Percentiles rank a stretch among this genome's conserved stretches.
Conservation (phyloP, 2,888 invertebrate species). For the Sympetrum striolatum region DNA sequence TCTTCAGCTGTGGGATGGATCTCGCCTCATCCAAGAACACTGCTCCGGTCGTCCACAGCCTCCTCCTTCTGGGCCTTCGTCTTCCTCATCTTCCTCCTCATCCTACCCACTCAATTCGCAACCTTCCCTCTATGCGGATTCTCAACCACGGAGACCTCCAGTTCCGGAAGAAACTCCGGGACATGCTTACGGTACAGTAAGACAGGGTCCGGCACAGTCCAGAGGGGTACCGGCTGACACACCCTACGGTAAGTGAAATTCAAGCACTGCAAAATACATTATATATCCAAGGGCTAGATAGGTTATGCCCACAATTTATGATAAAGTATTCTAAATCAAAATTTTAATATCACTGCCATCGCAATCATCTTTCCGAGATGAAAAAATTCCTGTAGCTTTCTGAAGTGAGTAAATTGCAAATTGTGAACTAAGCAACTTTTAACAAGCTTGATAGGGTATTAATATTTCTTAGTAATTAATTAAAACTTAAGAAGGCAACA, state of each 20-base stretch:
- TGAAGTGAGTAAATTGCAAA: too few relatives aligned
- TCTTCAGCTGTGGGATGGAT: slow-evolving; percentile 75
- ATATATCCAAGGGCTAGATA: too few relatives aligned
- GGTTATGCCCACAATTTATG: too few relatives aligned
- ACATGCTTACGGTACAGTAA: background rate
- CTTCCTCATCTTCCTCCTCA: background rate
- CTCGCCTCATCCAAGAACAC: slow-evolving; percentile 32
- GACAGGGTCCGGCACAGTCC: background rate
- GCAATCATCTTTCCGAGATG: too few relatives aligned
- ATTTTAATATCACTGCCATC: too few relatives aligned
- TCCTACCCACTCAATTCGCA: slow-evolving; percentile 13
- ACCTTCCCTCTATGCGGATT: background rate
- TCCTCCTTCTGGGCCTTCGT: background rate
- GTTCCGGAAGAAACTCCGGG: background rate
- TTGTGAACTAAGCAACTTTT: too few relatives aligned
- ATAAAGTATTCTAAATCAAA: too few relatives aligned
- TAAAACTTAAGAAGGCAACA: too few relatives aligned
- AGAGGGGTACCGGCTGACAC: background rate
- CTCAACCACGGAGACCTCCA: background rate
- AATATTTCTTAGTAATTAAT: too few relatives aligned
- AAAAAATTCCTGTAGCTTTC: too few relatives aligned
- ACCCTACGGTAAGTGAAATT: background rate
- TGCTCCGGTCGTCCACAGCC: slow-evolving; percentile 3
- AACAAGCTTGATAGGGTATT: too few relatives aligned
- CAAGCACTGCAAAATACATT: too few relatives aligned